Evolutionary conservation across 2,888 invertebrate genomes (phyloP).

Genomic region (Phyllotreta cruciferae): DNA sequence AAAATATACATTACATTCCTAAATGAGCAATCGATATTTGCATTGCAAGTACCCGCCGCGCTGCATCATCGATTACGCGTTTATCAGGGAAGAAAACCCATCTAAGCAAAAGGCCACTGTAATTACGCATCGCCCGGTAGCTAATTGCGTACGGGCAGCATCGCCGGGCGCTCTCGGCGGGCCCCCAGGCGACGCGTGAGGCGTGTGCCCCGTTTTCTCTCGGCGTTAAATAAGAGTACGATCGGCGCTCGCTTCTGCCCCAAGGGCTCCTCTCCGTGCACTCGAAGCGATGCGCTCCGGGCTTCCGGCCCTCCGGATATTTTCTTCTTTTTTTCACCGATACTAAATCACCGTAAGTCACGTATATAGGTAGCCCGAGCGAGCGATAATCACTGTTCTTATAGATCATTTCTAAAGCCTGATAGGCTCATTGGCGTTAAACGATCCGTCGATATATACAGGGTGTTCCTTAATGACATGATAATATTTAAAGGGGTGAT

Average conservation of each 20-base stretch:
- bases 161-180: slow-evolving; percentile 25
- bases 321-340: slow-evolving; percentile 10
- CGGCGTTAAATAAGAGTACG: slow-evolving; percentile 6
- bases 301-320: slow-evolving; percentile 14
- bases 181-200: slow-evolving; percentile 39
- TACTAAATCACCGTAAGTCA: slow-evolving; percentile 17
- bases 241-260: slow-evolving; percentile 19
- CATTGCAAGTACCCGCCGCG: no score
- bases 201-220: slow-evolving; percentile 38
- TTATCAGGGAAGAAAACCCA: slow-evolving; percentile 27
- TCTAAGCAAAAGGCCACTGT: slow-evolving; percentile 30
- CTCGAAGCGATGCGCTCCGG: slow-evolving; percentile 11
- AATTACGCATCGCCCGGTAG: slow-evolving; percentile 35
- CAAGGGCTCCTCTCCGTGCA: slow-evolving; percentile 4
- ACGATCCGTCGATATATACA: no score
- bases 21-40: no score
- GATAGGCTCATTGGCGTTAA: not conserved
- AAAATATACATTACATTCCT: no score
- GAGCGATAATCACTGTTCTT: slow-evolving; percentile 20
- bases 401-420: not conserved
- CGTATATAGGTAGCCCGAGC: slow-evolving; percentile 14
- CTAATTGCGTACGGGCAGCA: slow-evolving; percentile 22
- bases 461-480: no score
- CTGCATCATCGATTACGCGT: not conserved
- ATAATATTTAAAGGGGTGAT: no score